Evolutionary conservation across 2,888 invertebrate species (phyloP), one percentile per base, ranked within the genome.

Genomic region (Chymomyza procnemis): DNA sequence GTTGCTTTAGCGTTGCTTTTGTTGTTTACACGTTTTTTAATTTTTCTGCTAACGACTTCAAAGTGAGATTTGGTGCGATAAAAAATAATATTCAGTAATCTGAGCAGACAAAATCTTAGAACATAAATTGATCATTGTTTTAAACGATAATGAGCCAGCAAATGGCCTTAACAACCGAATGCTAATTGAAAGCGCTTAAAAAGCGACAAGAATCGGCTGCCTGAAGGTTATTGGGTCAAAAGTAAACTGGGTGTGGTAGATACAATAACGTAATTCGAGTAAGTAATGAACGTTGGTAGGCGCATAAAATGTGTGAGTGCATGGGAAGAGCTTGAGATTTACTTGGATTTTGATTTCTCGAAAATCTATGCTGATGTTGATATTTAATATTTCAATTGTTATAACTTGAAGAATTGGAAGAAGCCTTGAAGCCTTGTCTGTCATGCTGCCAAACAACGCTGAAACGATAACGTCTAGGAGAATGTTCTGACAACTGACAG

Each of bases 31-130:
- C n/a, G 26, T 3, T 69, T 41, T 41, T 41, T 41, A 12, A 41
- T 61, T 54, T 19, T 83, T n/a, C n/a, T n/a, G n/a, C n/a, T 82
- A 82, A 80, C 71, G 82, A 74, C 66, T n/a, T 52, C 41, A 74
- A 19, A 26, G 73, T 48, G 64, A 62, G 59, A 72, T 67, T 71
- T 26, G 26, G 55, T 41, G n/a, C 47, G 41, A 58, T n/a, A 41
- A 19, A 22, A 21, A 48, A 64, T 22, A 46, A 54, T 47, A 34
- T 46, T 16, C 62, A 63, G 69, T 61, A 58, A 73, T 71, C 54
- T 74, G 58, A 54, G 59, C 62, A 75, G 69, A 72, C 59, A n/a
- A n/a, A n/a, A n/a, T 71, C 58, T 69, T 64, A 60, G 48, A 65
- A 70, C 65, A 61, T 67, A 75, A 73, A 41, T 41, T 41, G 34